phyloP scores from a whole-genome alignment of 1,140 invertebrate species.

The Venustaconcha ellipsiformis region DNA sequence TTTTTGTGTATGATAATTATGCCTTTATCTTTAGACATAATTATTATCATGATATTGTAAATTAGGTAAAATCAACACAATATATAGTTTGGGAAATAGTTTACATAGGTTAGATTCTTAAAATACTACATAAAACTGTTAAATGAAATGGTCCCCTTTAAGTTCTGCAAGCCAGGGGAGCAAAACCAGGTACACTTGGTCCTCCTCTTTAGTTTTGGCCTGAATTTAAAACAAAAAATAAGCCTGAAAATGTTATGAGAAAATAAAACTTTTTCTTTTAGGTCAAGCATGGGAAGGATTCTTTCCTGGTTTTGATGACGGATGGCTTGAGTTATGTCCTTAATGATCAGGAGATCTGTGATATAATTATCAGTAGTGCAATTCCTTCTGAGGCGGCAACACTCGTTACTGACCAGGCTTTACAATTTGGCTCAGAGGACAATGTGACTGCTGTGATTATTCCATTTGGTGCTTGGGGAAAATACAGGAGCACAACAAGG shows the following conservation, averaged over 20 bases:
- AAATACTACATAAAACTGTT: too few relatives aligned
- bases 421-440: constrained; percentile 74
- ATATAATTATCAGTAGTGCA: constrained; percentile 69
- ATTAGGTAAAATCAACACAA: not conserved
- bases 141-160: too few relatives aligned
- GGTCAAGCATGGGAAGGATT: constrained; percentile 73
- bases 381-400: constrained; percentile 71
- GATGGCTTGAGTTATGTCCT: constrained; percentile 74
- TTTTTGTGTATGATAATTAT: not conserved
- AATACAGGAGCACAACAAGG: constrained; percentile 59
- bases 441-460: constrained; percentile 72
- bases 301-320: constrained; percentile 72
- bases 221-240: not conserved
- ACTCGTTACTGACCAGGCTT: constrained; percentile 72
- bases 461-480: constrained; percentile 74
- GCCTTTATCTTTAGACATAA: not conserved
- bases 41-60: too few relatives aligned
- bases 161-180: too few relatives aligned
- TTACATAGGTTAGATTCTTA: too few relatives aligned
- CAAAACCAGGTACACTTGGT: too few relatives aligned
- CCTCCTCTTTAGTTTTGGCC: not conserved
- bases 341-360: constrained; percentile 72
- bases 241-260: not conserved
- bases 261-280: constrained; percentile 44
- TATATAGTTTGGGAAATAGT: not conserved